Evolutionary conservation across 2,113 vertebrate genomes (phyloP), one percentile per base, ranked within the genome.

Genomic region (Paralichthys olivaceus): DNA sequence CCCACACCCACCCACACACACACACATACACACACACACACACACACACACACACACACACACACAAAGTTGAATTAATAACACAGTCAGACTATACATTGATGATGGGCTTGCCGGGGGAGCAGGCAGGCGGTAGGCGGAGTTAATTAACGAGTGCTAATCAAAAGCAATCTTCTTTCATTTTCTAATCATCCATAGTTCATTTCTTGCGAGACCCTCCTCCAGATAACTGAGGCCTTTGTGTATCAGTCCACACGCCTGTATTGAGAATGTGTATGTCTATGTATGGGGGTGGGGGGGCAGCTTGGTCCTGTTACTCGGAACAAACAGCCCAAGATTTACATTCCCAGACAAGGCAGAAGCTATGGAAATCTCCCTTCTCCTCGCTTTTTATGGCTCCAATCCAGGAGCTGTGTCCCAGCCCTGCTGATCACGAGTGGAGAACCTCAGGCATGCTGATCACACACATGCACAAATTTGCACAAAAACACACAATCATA

Each of bases 151-250:
- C 71, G 51, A 82, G 75, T 9, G 65, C 81, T 91, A 88, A 90
- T 92, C 87, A 90, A 83, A 85, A 67, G 61, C 89, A 89, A 92
- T 91, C 87, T 89, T 79, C 81, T 74, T 87, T 89, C 72, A 84
- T 89, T 87, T 86, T 89, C 74, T 83, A 81, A 91, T 90, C 72
- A 54, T 73, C 70, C 73, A 72, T 81, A 78, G 82, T 74, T 90
- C 82, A 86, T 81, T 56, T 14, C 70, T 84, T 19, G 2, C 17
- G 11, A 70, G 69, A 25, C 53, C 79, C 72, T 86, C 72, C 43
- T 75, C 55, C 78, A 74, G 78, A 87, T 85, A 80, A 72, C 70
- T 29, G 14, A 40, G 20, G 62, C 69, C 71, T 75, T 70, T 71
- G 70, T 83, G 79, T 54, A 60, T 77, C 40, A 0, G 76, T 34